These are phyloP conservation scores for Capromys pilorides DNA, from an alignment of 2,797 vertebrate genomes.

Conservation along the genomic window DNA sequence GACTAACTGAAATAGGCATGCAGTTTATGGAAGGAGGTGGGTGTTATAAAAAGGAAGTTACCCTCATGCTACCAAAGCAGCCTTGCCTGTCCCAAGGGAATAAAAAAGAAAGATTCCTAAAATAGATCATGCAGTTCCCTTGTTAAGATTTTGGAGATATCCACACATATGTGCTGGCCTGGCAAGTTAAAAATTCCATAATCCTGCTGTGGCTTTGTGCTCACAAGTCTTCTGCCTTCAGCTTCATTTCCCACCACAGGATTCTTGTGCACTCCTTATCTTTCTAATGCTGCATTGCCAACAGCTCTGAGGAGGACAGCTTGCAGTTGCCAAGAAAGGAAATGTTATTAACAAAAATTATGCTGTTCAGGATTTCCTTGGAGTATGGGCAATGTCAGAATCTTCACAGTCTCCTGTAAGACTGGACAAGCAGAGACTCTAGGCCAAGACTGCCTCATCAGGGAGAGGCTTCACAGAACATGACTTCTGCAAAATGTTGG, in stretches of 20 bases:
- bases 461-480: not conserved
- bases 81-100: not conserved
- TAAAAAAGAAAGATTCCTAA: not conserved
- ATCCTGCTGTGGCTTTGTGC: not conserved
- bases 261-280: not conserved
- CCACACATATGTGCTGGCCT: not conserved
- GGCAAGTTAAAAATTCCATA: not conserved
- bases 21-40: not conserved
- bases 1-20: not conserved
- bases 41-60: not conserved
- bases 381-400: not conserved
- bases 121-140: not conserved
- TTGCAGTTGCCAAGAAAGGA: slow-evolving; percentile 28
- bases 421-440: not conserved
- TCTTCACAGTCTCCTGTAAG: not conserved
- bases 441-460: not conserved
- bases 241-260: slow-evolving; percentile 35
- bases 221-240: not conserved
- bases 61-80: not conserved
- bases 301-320: not conserved
- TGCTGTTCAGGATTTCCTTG: not conserved
- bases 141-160: not conserved
- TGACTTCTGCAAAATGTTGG: not conserved
- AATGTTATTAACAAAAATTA: slow-evolving; percentile 23
- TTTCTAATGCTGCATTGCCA: slow-evolving; percentile 15